Evolutionary conservation across 2,797 vertebrate species (phyloP).

Genomic region (Centroberyx gerrardi): DNA sequence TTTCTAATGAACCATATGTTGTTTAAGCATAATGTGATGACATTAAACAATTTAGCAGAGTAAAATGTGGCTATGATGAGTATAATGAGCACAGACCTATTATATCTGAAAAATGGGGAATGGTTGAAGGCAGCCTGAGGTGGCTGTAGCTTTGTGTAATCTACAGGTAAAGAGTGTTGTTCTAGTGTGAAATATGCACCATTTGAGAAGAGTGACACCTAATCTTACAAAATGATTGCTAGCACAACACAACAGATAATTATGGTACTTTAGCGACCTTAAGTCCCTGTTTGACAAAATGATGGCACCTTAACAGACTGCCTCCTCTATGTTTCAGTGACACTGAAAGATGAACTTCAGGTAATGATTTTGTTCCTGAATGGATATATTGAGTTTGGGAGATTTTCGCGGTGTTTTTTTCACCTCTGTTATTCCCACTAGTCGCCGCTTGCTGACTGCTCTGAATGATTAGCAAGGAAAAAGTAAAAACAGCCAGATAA

Average conservation of each 20-base stretch:
- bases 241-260: no score
- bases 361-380: constrained; percentile 12
- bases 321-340: background rate
- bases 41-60: background rate
- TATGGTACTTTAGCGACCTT: no score
- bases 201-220: no score
- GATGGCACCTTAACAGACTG: background rate
- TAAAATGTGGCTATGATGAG: constrained; percentile 2
- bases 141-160: background rate
- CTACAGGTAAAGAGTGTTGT: background rate
- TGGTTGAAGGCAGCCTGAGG: background rate
- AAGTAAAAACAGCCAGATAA: constrained; percentile 59
- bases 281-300: no score
- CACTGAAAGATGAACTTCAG: constrained; percentile 1
- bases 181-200: background rate
- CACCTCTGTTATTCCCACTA: constrained; percentile 52
- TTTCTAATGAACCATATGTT: constrained; percentile 56
- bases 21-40: constrained; percentile 25
- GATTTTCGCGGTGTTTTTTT: constrained; percentile 44
- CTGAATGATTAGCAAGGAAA: constrained; percentile 57
- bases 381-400: constrained; percentile 15
- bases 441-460: constrained; percentile 43
- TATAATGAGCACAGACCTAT: background rate
- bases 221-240: no score
- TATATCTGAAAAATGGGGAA: background rate